Evolutionary conservation across 2,888 invertebrate genomes (phyloP), one percentile per base, ranked within the genome.

Genomic region (Heteropelma amictum): DNA sequence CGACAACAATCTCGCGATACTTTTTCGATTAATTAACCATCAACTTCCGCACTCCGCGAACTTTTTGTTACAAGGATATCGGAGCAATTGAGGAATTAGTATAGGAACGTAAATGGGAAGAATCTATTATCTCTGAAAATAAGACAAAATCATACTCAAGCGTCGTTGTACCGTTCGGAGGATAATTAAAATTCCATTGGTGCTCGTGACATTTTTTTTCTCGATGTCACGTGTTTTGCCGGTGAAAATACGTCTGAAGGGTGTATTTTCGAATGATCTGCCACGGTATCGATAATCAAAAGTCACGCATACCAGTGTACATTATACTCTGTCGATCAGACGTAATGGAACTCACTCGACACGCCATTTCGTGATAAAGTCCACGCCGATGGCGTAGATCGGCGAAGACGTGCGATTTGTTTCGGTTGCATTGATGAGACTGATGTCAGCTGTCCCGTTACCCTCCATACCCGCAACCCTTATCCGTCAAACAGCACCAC

Each of bases 301-400:
- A 21, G 47, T 23, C 21, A 33, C 38, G 4, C 1, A 38, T 5
- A 7, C 2, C 14, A 8, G 49, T n/a, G n/a, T n/a, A n/a, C n/a
- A 26, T 19, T 17, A 14, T 35, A 0, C 12, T 21, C 26, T 19
- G 4, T 26, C 8, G 47, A 63, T 63, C 17, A 26, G 19, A 38
- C 17, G 3, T 10, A 28, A 19, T 33, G 17, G 54, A 71, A 79
- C 79, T 79, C 75, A 79, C 79, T 78, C 77, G 65, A 90, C 93
- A 92, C 87, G 94, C 95, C 95, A 95, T 90, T 95, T 94, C 72
- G 93, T 93, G 81, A 95, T 94, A 89, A 94, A 95, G 84, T 92
- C 94, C 56, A 93, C 93, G 83, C 94, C 94, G 79, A 95, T 94
- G 76, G 94, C 92, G 88, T 93, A 95, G 81, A 95, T 93, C 60